Evolutionary conservation across 2,888 invertebrate genomes (phyloP).

Genomic region (Sphecodes monilicornis): DNA sequence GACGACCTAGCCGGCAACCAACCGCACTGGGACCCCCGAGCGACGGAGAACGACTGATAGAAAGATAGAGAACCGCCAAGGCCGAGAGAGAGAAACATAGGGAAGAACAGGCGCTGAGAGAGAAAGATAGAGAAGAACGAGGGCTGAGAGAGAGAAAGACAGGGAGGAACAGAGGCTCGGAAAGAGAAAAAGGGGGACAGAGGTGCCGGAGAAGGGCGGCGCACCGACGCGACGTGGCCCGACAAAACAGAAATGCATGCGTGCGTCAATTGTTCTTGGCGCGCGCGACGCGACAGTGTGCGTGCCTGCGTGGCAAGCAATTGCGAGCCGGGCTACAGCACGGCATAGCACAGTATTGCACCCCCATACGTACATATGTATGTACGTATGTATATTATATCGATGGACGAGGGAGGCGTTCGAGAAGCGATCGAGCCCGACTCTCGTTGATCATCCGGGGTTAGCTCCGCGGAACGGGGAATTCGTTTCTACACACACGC

Average conservation of each 20-base stretch:
- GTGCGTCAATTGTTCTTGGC: constrained; percentile 77
- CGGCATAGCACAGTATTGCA: background rate
- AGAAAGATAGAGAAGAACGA: background rate
- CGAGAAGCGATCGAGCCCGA: constrained; percentile 52
- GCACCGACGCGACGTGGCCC: constrained; percentile 50
- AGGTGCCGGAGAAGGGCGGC: constrained; percentile 49
- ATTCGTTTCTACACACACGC: constrained; percentile 55
- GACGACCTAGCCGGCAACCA: constrained; percentile 46
- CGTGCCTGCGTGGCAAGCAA: constrained; percentile 22
- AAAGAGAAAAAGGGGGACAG: constrained; percentile 25
- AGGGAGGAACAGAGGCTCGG: constrained; percentile 8
- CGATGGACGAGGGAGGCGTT: constrained; percentile 52
- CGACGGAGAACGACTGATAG: constrained; percentile 24
- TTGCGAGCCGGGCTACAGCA: constrained; percentile 22
- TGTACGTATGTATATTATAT: constrained; percentile 44
- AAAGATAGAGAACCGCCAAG: background rate
- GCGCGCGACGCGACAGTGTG: constrained; percentile 13
- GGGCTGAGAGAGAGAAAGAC: background rate
- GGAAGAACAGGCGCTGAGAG: too few species aligned
- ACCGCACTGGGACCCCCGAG: background rate
- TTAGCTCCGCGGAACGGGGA: constrained; percentile 47
- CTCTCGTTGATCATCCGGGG: constrained; percentile 60
- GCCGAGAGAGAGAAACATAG: background rate
- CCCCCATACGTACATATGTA: constrained; percentile 7
- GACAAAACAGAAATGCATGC: constrained; percentile 78